Percentiles rank a stretch among this genome's conserved stretches.
phyloP scores from a whole-genome alignment of 2,113 vertebrate species.

The Petrocephalus zakoni region DNA sequence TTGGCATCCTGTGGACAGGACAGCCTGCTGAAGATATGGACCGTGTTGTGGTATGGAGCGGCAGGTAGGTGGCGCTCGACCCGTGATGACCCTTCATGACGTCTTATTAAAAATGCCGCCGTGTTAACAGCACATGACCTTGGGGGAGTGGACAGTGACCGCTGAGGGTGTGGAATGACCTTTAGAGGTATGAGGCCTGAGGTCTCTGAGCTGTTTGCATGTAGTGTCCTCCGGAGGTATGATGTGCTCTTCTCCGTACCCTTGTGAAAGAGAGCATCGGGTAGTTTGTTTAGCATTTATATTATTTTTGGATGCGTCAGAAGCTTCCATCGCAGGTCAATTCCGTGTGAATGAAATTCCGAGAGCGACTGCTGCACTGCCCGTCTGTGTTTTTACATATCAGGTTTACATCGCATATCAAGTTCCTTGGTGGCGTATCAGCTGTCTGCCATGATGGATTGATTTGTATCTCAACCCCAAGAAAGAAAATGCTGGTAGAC shows the following conservation, averaged over 20 bases:
- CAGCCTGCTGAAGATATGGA: slow-evolving; percentile 74
- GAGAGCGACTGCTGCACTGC: not conserved
- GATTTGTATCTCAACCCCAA: not conserved
- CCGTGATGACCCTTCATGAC: not conserved
- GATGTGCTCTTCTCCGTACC: not conserved
- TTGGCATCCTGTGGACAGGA: slow-evolving; percentile 86
- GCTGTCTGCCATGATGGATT: not conserved
- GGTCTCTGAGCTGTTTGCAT: not conserved
- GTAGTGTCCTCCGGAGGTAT: not conserved
- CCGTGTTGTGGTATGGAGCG: slow-evolving; percentile 58
- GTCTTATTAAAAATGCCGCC: not conserved
- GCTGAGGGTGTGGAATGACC: not conserved
- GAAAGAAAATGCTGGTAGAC: not conserved
- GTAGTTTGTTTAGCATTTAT: not conserved
- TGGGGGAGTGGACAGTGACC: not conserved
- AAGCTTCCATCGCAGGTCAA: not conserved
- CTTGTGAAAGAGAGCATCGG: not conserved
- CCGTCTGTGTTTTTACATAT: not conserved
- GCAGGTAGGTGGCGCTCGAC: slow-evolving; percentile 57
- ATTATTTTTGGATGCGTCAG: not conserved
- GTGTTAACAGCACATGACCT: not conserved
- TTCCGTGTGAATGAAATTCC: not conserved
- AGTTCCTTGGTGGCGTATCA: not conserved
- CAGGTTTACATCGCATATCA: not conserved
- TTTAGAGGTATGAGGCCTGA: not conserved